Percentiles rank a stretch among this genome's conserved stretches.
phyloP scores from a whole-genome alignment of 1,140 invertebrate species.

The Pollicipes pollicipes region DNA sequence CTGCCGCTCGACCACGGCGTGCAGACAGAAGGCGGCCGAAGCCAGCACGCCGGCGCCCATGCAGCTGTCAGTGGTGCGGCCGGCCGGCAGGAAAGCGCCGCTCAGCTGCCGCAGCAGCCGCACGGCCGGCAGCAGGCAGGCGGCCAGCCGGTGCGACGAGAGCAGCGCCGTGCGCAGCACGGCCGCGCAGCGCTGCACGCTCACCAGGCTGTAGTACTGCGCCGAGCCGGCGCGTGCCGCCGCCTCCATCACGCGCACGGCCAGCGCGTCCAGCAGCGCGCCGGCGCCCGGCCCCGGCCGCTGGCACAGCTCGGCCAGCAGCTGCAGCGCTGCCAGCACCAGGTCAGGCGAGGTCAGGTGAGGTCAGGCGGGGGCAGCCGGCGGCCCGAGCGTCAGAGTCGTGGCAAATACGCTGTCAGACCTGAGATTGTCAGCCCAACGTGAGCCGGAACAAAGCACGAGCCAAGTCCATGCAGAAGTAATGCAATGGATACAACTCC shows the following conservation, averaged over 20 bases:
- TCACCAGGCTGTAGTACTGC: neutral
- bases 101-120: neutral
- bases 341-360: neutral
- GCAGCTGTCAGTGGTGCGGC: neutral
- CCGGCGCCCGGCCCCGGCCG: too few relatives aligned
- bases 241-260: neutral
- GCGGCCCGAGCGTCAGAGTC: too few relatives aligned
- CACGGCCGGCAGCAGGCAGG: neutral
- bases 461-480: too few relatives aligned
- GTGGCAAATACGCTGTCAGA: too few relatives aligned
- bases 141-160: neutral
- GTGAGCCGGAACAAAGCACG: too few relatives aligned
- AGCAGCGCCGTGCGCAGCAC: neutral
- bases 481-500: too few relatives aligned
- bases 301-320: neutral
- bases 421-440: too few relatives aligned
- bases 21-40: neutral
- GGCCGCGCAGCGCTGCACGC: neutral
- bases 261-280: neutral
- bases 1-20: neutral
- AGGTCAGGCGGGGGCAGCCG: neutral
- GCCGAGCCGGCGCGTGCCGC: neutral
- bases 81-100: neutral
- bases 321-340: neutral
- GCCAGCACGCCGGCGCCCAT: neutral